Base-by-base conservation (phyloP, 2,797 vertebrate genomes). In the Echeneis naucrates region DNA sequence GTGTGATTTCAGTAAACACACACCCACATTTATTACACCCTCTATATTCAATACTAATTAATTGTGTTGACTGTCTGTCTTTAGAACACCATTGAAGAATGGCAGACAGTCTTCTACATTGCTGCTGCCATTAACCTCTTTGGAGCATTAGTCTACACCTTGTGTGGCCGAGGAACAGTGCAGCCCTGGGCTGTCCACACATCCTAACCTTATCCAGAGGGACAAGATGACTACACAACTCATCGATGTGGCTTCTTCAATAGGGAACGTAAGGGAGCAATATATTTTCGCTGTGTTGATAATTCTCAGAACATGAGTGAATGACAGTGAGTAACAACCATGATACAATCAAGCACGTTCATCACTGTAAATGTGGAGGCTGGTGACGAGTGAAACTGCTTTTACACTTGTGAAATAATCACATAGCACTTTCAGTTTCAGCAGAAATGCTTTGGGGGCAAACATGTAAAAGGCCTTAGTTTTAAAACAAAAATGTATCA, bases 71-170 rank as follows among this genome's bases (percentile, higher is more conserved):
- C 78, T 56, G 64, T 87, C 84, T n/a, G n/a, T 30, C 83, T 85
- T 30, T 71, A 99, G 98, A 97, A 98, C 84, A 97, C 97, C 33
- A 94, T 98, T 48, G 90, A 81, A 79, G 97, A 99, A 70, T 99
- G 98, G 98, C 96, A 96, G 86, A 91, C 58, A 0, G 98, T 99
- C 37, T 99, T 99, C 93, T 98, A 94, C 90, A 98, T 99, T 17
- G 96, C 97, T 52, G 98, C 96, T 72, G 92, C 79, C 65, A 97
- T 99, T 89, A 96, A 99, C 85, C 47, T 98, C 16, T 94, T 96
- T 42, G 98, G 98, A 79, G 96, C 98, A 0, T n/a, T 92, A 51
- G 94, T 98, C 92, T 99, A 97, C 92, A 88, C 93, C 0, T 17
- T 95, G n/a, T 97, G 99, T 54, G 96, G 94, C 73, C 94, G 89